phyloP scores from a whole-genome alignment of 1,140 invertebrate species.

The Drosophila cardini region DNA sequence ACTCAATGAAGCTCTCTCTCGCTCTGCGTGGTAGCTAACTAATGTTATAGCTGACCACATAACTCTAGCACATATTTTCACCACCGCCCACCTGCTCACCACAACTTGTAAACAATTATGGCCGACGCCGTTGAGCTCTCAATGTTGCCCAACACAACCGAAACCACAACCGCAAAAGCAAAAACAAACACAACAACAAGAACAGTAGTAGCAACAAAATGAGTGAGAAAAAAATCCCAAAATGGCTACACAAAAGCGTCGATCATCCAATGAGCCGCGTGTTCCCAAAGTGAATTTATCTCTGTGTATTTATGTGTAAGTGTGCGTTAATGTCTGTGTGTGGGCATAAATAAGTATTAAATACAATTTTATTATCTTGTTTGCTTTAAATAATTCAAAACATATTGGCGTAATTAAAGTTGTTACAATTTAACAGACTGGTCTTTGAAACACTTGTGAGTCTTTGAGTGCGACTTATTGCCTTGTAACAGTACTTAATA shows the following conservation, averaged over 20 bases:
- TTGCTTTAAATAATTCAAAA: background rate
- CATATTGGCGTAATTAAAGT: too few relatives aligned
- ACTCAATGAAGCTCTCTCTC: slow-evolving; percentile 2
- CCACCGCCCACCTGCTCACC: slow-evolving; percentile 66
- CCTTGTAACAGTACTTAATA: slow-evolving; percentile 2
- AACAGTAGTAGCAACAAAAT: slow-evolving; percentile 54
- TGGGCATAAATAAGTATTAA: slow-evolving; percentile 12
- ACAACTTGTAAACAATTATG: slow-evolving; percentile 77
- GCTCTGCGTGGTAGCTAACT: slow-evolving; percentile 13
- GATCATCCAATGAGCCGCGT: slow-evolving; percentile 72
- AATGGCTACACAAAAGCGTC: slow-evolving; percentile 74
- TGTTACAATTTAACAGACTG: background rate
- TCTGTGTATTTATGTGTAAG: slow-evolving; percentile 14
- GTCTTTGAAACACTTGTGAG: background rate
- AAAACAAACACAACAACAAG: slow-evolving; percentile 42
- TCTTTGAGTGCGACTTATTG: background rate
- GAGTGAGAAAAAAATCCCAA: slow-evolving; percentile 66
- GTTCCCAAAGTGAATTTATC: slow-evolving; percentile 29
- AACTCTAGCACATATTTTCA: slow-evolving; percentile 55
- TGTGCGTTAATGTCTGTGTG: background rate
- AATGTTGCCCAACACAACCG: slow-evolving; percentile 49
- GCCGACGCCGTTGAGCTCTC: slow-evolving; percentile 72
- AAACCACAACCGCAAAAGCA: slow-evolving; percentile 47
- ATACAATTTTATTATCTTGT: slow-evolving; percentile 2
- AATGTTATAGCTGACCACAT: slow-evolving; percentile 48